Evolutionary conservation across 30 jellyfish, hydroid and myxozoan species (phyloP).

Genomic region (Phacellophora camtschatica): DNA sequence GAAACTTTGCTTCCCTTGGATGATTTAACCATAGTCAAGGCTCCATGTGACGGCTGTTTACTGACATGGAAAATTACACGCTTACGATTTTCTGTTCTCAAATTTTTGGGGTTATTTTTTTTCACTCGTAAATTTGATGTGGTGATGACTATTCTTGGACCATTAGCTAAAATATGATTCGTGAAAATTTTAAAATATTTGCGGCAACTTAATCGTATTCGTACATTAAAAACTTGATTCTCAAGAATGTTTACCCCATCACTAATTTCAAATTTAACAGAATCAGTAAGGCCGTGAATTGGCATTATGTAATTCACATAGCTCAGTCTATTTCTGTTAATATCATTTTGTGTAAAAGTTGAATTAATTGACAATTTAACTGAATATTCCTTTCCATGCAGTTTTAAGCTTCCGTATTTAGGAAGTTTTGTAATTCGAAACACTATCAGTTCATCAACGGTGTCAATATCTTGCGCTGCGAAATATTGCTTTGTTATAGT

Average conservation of each 20-base stretch:
- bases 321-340: slow-evolving; percentile 17
- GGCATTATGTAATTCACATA: slow-evolving; percentile 48
- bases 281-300: slow-evolving; percentile 4
- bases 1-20: background rate
- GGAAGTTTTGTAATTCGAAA: slow-evolving; percentile 33
- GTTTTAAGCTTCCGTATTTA: slow-evolving; percentile 32
- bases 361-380: background rate
- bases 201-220: slow-evolving; percentile 52
- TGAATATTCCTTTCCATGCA: background rate
- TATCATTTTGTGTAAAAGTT: slow-evolving; percentile 48
- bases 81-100: background rate
- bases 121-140: slow-evolving; percentile 16
- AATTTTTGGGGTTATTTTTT: background rate
- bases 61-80: slow-evolving; percentile 24
- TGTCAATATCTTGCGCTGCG: slow-evolving; percentile 49
- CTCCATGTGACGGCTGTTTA: slow-evolving; percentile 51
- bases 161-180: background rate
- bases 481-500: slow-evolving; percentile 30
- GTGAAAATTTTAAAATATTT: slow-evolving; percentile 23
- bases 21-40: background rate
- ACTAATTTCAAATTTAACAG: slow-evolving; percentile 1
- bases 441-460: background rate
- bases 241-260: slow-evolving; percentile 21
- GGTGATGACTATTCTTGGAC: slow-evolving; percentile 12
- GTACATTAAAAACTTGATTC: slow-evolving; percentile 7